Conservation (phyloP, 2,797 vertebrate species). For the Epinephelus awoara region DNA sequence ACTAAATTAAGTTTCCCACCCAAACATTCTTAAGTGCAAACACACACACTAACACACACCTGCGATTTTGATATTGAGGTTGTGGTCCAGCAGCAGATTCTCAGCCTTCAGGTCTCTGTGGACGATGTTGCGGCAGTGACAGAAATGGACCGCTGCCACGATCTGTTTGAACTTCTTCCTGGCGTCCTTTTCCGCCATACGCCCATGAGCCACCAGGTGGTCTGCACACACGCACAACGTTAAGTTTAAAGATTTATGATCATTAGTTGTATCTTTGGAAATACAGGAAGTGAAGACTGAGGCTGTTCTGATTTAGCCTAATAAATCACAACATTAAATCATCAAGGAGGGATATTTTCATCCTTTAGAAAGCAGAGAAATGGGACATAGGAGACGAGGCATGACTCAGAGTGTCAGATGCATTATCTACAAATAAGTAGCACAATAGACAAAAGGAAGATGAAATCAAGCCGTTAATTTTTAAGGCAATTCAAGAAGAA, state of each 20-base stretch:
- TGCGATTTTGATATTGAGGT: slow-evolving; percentile 99
- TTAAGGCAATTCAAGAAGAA: background rate
- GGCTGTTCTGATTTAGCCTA: background rate
- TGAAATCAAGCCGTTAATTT: background rate
- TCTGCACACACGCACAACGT: slow-evolving; percentile 80
- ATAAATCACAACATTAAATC: background rate
- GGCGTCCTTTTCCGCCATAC: slow-evolving; percentile 98
- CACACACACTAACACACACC: slow-evolving; percentile 70
- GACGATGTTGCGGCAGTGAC: slow-evolving; percentile 97
- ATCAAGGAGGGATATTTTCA: background rate
- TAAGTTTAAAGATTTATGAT: background rate
- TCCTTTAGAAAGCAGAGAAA: background rate
- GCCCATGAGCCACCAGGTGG: slow-evolving; percentile 97
- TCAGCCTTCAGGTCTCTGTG: slow-evolving; percentile 98
- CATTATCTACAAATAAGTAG: background rate
- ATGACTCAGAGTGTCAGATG: background rate
- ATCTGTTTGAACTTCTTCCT: slow-evolving; percentile 99
- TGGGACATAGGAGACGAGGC: background rate
- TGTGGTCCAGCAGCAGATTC: slow-evolving; percentile 97
- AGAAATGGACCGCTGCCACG: slow-evolving; percentile 96
- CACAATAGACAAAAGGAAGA: background rate
- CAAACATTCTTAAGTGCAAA: slow-evolving; percentile 5
- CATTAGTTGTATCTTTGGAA: background rate
- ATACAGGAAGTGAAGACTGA: background rate
- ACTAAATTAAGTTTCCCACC: slow-evolving; percentile 28